Base-by-base conservation (phyloP, 92 coral and sea anemone species). In the Palythoa grandiflora region DNA sequence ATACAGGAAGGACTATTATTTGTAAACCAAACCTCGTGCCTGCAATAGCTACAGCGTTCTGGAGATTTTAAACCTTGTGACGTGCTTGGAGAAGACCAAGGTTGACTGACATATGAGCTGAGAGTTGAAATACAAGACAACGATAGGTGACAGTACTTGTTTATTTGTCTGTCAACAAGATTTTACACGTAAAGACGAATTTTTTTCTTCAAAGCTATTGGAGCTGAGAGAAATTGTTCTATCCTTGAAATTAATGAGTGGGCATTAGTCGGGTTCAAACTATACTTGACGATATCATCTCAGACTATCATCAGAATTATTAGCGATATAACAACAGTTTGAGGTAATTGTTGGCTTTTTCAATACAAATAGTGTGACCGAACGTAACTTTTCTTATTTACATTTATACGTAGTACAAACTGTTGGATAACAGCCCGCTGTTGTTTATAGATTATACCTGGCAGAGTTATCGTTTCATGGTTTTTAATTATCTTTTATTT, bases 1-100 rank as follows among this genome's bases (percentile, higher is more conserved):
- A 81, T 12, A 16, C 61, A 53, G 15, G 66, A 81, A 47, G 61
- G 66, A 68, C 66, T 21, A 53, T 65, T 81, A 81, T 66, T 81
- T 44, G 75, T 81, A 81, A 81, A 66, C 86, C 15, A 48, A 81
- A 81, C 86, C 86, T 81, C 86, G 75, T 81, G 86, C 86, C 66
- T 71, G 28, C 66, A 81, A 81, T 66, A 81, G 63, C 75, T 40
- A 6, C 75, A 65, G 73, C 86, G 48, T 48, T 40, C 16, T 28
- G 55, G 52, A 5, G 14, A 21, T 28, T 66, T 80, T 20, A 12
- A 35, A 68, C 12, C 75, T 53, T 77, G 86, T 81, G 86, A 81
- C 75, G 75, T 47, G 13, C 36, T 36, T 44, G 21, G 55, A n/a
- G 36, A 48, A 50, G 73, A 7, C 68, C 57, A 2, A 63, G 54